Evolutionary conservation across 2,888 invertebrate species (phyloP), one percentile per base, ranked within the genome.

Genomic region (Erebia palarica): DNA sequence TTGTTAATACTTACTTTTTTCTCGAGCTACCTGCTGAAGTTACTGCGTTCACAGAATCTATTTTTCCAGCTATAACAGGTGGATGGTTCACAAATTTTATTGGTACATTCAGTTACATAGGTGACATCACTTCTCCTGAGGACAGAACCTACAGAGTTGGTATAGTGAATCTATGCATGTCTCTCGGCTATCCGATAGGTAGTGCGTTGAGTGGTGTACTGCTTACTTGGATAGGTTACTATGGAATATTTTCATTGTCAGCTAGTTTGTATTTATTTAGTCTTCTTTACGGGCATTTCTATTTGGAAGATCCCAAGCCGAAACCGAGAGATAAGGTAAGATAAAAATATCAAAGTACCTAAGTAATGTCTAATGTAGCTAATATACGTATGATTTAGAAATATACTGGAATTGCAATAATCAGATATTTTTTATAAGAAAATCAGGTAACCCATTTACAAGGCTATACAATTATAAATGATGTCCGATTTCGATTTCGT

Each of bases 11-110:
- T 1, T 97, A 96, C 84, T 96, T 94, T 88, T 97, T 97, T 83
- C 94, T 96, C 82, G 95, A 96, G 79, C 88, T 97, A 16, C 97
- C 97, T 0, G 97, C 96, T 93, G 97, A 97, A 89, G 96, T 95
- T 1, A 95, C 96, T 61, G 97, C 96, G 0, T 90, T 97, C 3
- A 95, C 96, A 0, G 97, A 97, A 83, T 95, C 96, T 0, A 90
- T 97, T 71, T 97, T 97, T 83, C 97, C 97, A 0, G 97, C 97
- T 0, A 86, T 97, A 1, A 96, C 97, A 1, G 96, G 97, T 11
- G 97, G 97, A 5, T 97, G 97, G 97, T 97, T 96, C 84, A 97
- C 97, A 16, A 97, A 97, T 95, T 95, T 97, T 79, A 96, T 97
- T 94, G 97, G 97, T 14, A 95, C 97, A 67, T 97, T 98, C 88